Evolutionary conservation across 2,797 vertebrate species (phyloP).

Genomic region (Setipinna tenuifilis): DNA sequence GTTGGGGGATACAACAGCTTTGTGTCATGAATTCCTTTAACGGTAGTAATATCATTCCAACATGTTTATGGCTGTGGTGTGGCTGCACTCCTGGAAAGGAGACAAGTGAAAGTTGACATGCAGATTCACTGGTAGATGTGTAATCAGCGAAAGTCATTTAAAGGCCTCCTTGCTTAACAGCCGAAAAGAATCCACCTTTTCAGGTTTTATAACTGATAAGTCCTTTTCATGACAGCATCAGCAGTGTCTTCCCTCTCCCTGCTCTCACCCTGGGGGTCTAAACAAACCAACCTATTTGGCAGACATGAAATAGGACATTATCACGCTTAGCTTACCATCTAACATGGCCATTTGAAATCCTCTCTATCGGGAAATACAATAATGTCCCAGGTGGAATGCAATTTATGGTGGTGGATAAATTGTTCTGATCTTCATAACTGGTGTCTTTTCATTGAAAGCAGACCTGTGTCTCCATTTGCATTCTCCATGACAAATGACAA

Average conservation of each 20-base stretch:
- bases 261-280: not conserved
- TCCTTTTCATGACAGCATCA: not conserved
- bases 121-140: not conserved
- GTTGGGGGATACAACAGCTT: not conserved
- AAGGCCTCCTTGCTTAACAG: not conserved
- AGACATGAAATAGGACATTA: slow-evolving; percentile 8
- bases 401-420: not conserved
- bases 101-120: not conserved
- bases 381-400: slow-evolving; percentile 8
- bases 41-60: not conserved
- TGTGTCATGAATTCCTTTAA: not conserved
- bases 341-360: not conserved
- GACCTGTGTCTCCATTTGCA: not conserved
- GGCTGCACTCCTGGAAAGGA: not conserved
- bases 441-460: not conserved
- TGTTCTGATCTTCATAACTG: not conserved
- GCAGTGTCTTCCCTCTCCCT: not conserved
- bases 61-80: not conserved
- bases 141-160: not conserved
- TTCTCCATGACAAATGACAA: not conserved
- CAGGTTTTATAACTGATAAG: not conserved
- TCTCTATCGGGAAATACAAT: not conserved
- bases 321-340: not conserved
- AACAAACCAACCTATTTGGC: slow-evolving; percentile 2
- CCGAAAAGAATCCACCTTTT: not conserved